Conservation (phyloP, 2,888 invertebrate genomes). For the Dorcus hopei region DNA sequence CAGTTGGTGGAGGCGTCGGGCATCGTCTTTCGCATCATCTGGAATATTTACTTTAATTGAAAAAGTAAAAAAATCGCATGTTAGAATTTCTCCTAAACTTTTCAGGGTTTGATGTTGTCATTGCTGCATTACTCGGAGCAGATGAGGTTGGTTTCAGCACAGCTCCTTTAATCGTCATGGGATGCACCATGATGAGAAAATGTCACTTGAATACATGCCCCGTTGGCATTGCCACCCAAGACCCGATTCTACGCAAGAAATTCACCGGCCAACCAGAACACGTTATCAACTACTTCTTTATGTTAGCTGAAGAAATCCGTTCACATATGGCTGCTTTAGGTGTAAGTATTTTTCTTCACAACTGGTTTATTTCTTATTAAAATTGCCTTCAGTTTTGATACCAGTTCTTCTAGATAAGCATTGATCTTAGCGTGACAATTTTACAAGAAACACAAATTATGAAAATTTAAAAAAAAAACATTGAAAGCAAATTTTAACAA, state of each 20-base stretch:
- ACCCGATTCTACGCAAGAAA: slow-evolving; percentile 90
- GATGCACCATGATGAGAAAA: slow-evolving; percentile 99
- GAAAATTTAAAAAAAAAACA: too few relatives aligned
- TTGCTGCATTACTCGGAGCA: slow-evolving; percentile 93
- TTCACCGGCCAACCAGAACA: slow-evolving; percentile 98
- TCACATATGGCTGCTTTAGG: slow-evolving; percentile 89
- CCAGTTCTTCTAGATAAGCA: too few relatives aligned
- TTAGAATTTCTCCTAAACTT: slow-evolving; percentile 7
- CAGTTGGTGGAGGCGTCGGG: too few relatives aligned
- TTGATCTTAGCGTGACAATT: too few relatives aligned
- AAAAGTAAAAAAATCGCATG: too few relatives aligned
- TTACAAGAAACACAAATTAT: too few relatives aligned
- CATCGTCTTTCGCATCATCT: too few relatives aligned
- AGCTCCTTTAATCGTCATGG: slow-evolving; percentile 94
- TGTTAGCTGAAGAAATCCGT: slow-evolving; percentile 96
- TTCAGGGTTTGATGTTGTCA: slow-evolving; percentile 87
- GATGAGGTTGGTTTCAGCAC: slow-evolving; percentile 99
- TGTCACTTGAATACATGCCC: slow-evolving; percentile 99
- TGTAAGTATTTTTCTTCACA: slow-evolving; percentile 51
- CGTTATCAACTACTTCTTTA: slow-evolving; percentile 95
- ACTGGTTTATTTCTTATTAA: too few relatives aligned
- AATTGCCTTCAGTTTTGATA: too few relatives aligned
- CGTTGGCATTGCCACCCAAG: slow-evolving; percentile 98
- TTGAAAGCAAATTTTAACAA: too few relatives aligned
- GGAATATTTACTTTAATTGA: too few relatives aligned